Conservation (phyloP, 2,888 invertebrate genomes). For the Acanthococcus lagerstroemiae region DNA sequence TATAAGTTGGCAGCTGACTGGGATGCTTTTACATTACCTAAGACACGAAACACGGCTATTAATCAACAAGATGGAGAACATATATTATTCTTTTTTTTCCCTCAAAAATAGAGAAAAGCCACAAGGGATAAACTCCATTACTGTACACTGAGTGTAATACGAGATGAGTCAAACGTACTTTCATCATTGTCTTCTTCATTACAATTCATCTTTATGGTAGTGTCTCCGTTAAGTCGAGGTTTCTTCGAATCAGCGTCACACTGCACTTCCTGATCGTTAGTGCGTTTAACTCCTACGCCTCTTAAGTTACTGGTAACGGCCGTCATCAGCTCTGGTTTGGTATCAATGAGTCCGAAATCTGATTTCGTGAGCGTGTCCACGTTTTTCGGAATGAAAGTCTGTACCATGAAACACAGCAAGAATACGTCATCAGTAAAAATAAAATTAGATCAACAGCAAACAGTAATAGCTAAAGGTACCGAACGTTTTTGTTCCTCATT, state of each 20-base stretch:
- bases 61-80: neutral
- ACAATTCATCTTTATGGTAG: slow-evolving; percentile 19
- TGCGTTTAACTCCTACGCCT: slow-evolving; percentile 32
- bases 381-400: neutral
- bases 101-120: too few species aligned
- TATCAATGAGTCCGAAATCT: slow-evolving; percentile 3
- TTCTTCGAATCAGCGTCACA: slow-evolving; percentile 35
- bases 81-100: too few species aligned
- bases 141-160: neutral
- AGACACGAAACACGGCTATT: neutral
- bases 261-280: slow-evolving; percentile 31
- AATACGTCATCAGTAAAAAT: too few species aligned
- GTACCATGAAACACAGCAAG: neutral
- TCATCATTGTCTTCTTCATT: slow-evolving; percentile 32
- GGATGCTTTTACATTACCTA: slow-evolving; percentile 46
- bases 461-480: neutral
- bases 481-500: too few species aligned
- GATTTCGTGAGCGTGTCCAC: slow-evolving; percentile 6
- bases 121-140: too few species aligned
- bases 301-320: too few species aligned
- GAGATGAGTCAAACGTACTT: slow-evolving; percentile 6
- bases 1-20: slow-evolving; percentile 77
- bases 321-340: slow-evolving; percentile 5
- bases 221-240: slow-evolving; percentile 37
- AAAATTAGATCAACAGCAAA: neutral